Evolutionary conservation across 2,113 vertebrate genomes (phyloP), one percentile per base, ranked within the genome.

Genomic region (Poeciliopsis occidentalis): DNA sequence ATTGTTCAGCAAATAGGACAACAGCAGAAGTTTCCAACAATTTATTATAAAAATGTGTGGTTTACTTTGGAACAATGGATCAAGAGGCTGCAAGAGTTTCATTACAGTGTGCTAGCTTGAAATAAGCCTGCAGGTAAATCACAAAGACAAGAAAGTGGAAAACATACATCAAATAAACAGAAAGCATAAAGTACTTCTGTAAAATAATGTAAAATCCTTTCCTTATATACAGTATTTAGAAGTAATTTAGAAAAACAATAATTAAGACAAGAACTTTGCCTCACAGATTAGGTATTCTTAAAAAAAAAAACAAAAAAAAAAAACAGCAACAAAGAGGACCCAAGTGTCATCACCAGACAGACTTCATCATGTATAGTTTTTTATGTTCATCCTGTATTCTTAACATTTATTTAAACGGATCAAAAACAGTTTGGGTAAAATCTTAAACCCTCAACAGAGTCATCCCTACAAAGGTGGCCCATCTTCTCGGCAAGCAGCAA

Each of bases 381-480:
- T 31, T 31, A 41, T 17, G 30, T 63, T 29, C 62, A 69, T 79
- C 34, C 3, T 75, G 54, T n/a, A 24, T 47, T 27, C 61, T 2
- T 57, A 63, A 24, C 12, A 17, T 63, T 29, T 41, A 30, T 54
- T 31, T 37, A 41, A 78, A 90, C 90, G 88, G 29, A 90, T 98
- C 91, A 98, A 92, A 99, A 99, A 65, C 96, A 88, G 92, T 98
- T 99, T 41, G 96, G 96, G 89, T 98, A 99, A 94, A 99, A 99
- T 74, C 97, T 95, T 87, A 99, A 92, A 80, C 98, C 97, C 95
- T 99, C 98, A 37, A 99, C 98, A 1, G 97, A 99, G 91, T 99
- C 98, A 26, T 99, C 98, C 90, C 97, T 92, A 89, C 98, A 99
- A 86, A 99, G 94, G 79, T 97, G 97, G 24, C 98, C 98, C 96